These are phyloP conservation scores for Leptinotarsa rubiginosa DNA, from an alignment of 2,888 invertebrate genomes.

Conservation along the genomic window DNA sequence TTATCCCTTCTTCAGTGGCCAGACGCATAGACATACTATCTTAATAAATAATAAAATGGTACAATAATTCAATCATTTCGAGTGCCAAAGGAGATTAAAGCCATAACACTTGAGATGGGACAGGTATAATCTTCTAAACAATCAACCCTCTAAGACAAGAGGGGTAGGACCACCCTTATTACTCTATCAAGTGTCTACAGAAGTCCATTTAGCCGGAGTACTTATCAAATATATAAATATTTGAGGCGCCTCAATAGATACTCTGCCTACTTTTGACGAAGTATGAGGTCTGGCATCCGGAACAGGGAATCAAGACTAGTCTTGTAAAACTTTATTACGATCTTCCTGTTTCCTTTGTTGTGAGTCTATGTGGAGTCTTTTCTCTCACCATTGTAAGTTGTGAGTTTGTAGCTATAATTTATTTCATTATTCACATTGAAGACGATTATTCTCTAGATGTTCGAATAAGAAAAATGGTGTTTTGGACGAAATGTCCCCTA, in stretches of 20 bases:
- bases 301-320: neutral
- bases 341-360: conserved; percentile 3
- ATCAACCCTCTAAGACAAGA: neutral
- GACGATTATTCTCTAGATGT: no score
- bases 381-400: neutral
- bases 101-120: conserved; percentile 4
- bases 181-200: neutral
- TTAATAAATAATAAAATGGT: conserved; percentile 7
- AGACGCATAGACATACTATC: conserved; percentile 18
- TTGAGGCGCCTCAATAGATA: neutral
- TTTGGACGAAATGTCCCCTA: no score
- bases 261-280: neutral
- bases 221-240: conserved; percentile 3
- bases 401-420: no score
- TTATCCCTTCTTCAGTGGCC: conserved; percentile 12
- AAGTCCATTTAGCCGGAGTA: neutral
- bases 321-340: neutral
- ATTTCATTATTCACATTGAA: no score
- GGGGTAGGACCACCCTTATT: neutral
- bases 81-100: conserved; percentile 6
- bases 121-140: conserved; percentile 8
- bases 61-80: conserved; percentile 17
- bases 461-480: no score
- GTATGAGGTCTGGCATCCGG: neutral
- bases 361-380: neutral